Conservation (phyloP, 1,140 invertebrate genomes). For the Drosophila busckii region DNA sequence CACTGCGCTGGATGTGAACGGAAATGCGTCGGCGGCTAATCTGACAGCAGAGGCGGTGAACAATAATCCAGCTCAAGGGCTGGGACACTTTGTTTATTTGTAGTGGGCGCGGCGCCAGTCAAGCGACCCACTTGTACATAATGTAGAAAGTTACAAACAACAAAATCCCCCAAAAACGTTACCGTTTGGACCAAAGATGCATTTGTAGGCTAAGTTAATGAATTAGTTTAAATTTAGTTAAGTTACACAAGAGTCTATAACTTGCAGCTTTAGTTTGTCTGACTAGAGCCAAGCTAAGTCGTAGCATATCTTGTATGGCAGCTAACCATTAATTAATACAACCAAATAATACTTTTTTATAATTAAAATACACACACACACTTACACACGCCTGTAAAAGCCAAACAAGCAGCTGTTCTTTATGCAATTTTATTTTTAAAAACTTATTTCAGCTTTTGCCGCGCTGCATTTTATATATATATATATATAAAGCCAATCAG, state of each 20-base stretch:
- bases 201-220: constrained; percentile 55
- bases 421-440: too few species aligned
- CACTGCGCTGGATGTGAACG: constrained; percentile 40
- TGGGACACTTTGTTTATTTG: constrained; percentile 74
- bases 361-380: constrained; percentile 37
- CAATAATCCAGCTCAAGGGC: constrained; percentile 72
- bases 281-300: constrained; percentile 46
- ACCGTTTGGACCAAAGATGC: constrained; percentile 69
- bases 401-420: too few species aligned
- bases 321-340: constrained; percentile 24
- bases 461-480: constrained; percentile 40
- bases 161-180: constrained; percentile 26
- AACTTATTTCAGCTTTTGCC: too few species aligned
- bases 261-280: constrained; percentile 50
- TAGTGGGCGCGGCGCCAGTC: constrained; percentile 20
- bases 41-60: constrained; percentile 63
- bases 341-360: constrained; percentile 68
- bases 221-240: not conserved
- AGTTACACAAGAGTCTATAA: constrained; percentile 53
- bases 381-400: too few species aligned
- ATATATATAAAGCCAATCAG: constrained; percentile 16
- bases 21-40: constrained; percentile 31
- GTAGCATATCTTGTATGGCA: constrained; percentile 20
- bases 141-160: constrained; percentile 5
- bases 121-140: constrained; percentile 22